Base-by-base conservation (phyloP, 2,888 invertebrate species). In the Incurvaria masculella region DNA sequence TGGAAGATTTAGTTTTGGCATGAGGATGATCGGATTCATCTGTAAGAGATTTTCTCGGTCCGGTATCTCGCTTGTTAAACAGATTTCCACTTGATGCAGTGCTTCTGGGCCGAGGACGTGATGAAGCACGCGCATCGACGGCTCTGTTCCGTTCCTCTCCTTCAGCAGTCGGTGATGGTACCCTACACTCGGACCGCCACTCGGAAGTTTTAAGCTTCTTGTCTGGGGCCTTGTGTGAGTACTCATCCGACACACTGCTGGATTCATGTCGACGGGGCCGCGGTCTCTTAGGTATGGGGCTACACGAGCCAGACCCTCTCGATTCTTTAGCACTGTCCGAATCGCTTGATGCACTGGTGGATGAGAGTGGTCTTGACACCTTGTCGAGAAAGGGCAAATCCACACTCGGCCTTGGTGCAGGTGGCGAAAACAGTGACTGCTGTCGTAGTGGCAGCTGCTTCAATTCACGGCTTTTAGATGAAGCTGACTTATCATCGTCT, bases 171-270 rank as follows among this genome's bases (percentile, higher is more conserved):
- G 85, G 80, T 80, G 86, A 80, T 82, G 84, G 79, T 81, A 83
- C 81, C 81, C 84, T 79, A 72, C 79, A 81, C 81, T 83, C 85
- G 82, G 84, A 81, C 82, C 83, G 82, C 85, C 84, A 84, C 82
- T 87, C 87, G 86, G 87, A 86, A 86, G 86, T 86, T 87, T 87
- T 87, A 85, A 86, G 86, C 86, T 87, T 87, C 87, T 86, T 87
- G 75, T 86, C 86, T 68, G 86, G 85, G 82, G 85, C 82, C 83
- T 84, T 85, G 70, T 81, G 82, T 55, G 68, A 67, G 64, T 69
- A 64, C 53, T 63, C 59, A 62, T 73, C 73, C 45, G 59, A 39
- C 44, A 50, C 26, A 42, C 20, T 52, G 56, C 70, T 72, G 58
- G 72, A 71, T 47, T 63, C 65, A 60, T 72, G 74, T 57, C 76